Base-by-base conservation (phyloP, 2,888 invertebrate genomes). In the Gari tellinella region DNA sequence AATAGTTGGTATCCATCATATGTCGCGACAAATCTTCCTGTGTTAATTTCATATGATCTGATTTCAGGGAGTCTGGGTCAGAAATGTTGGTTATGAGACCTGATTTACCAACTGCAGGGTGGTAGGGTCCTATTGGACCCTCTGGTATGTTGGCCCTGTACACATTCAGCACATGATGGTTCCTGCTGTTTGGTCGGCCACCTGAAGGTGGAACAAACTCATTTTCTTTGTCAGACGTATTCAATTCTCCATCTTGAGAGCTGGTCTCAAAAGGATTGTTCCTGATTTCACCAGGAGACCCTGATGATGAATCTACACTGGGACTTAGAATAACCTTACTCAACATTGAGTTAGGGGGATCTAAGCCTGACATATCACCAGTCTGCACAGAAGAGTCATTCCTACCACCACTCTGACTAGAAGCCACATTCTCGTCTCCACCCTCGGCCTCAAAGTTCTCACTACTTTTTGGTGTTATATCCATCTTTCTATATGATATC, bases 171-270 rank as follows among this genome's bases (percentile, higher is more conserved):
- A 78, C 78, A 15, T 69, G 78, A 19, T 66, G 70, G 57, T 57
- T 61, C 53, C 74, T 73, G 17, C 52, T 51, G 10, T 10, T 31
- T 7, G 31, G 31, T 58, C 74, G 70, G 15, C 26, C 31, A 7
- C 48, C 46, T 21, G 48, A 31, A 1, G 58, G 66, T 23, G 65
- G 64, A 38, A 75, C 62, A 72, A 61, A 76, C 49, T 87, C 86
- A 77, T 87, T 88, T 66, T 88, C 88, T 67, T 88, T 88, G 58
- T 88, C 88, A 8, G 88, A 87, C 7, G 85, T 84, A 26, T 83
- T 84, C n/a, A 80, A 40, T 10, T 88, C 88, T 37, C 70, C 67
- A 23, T 82, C 80, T 43, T 74, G 69, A 40, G 43, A 52, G 26
- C 55, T 68, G 15, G 64, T 68, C 25, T 85, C 82, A 70, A 87